Conservation (phyloP, 2,113 vertebrate species). For the Emydura subglobosa region DNA sequence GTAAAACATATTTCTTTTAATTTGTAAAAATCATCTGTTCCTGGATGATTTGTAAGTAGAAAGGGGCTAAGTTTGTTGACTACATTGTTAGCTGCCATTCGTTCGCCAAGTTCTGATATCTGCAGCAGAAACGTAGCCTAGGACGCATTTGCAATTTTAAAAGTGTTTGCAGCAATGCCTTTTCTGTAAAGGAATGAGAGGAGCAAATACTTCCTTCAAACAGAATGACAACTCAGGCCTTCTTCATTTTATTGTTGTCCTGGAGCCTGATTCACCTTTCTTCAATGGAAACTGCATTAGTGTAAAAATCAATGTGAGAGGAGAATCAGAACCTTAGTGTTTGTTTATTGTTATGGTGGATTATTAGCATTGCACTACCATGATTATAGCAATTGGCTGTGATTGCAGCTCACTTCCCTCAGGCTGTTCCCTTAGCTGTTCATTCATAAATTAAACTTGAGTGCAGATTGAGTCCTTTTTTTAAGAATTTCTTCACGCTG, state of each 20-base stretch:
- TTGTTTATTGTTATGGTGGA: neutral
- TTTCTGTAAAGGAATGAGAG: neutral
- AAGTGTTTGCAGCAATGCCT: neutral
- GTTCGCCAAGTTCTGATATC: neutral
- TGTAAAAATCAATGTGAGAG: neutral
- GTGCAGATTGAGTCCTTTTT: slow-evolving; percentile 16
- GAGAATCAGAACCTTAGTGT: neutral
- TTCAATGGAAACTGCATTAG: neutral
- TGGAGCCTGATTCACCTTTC: neutral
- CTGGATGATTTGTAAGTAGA: neutral
- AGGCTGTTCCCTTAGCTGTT: slow-evolving; percentile 27
- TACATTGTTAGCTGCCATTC: neutral
- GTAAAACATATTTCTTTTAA: neutral
- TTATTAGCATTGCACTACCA: neutral
- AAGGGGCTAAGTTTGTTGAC: neutral
- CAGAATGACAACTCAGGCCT: neutral
- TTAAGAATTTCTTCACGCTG: slow-evolving; percentile 25
- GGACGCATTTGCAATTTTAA: neutral
- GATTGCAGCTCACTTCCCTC: neutral
- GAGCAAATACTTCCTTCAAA: neutral
- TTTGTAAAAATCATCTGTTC: neutral
- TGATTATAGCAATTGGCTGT: neutral
- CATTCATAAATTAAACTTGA: slow-evolving; percentile 33
- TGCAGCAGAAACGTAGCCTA: neutral
- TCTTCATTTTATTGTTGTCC: neutral